These are phyloP conservation scores for Lagenorhynchus albirostris DNA, from an alignment of 2,113 vertebrate genomes.

Conservation along the genomic window DNA sequence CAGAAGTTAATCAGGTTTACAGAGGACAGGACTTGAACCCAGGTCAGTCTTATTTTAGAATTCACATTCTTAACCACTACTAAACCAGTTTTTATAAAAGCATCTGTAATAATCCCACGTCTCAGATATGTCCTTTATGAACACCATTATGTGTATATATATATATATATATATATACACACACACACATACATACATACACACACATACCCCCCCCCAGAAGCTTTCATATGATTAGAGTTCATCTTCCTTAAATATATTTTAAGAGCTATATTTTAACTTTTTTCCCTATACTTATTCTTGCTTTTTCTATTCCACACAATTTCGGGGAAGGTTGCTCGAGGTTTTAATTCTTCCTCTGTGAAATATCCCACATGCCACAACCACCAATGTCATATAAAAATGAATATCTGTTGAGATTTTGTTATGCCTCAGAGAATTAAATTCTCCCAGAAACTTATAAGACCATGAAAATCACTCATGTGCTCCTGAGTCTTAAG, in stretches of 20 bases:
- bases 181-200: not conserved
- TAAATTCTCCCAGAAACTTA: conserved; percentile 48
- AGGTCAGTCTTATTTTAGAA: not conserved
- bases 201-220: not conserved
- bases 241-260: not conserved
- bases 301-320: not conserved
- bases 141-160: not conserved
- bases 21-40: not conserved
- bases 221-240: not conserved
- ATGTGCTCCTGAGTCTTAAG: conserved; percentile 1
- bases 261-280: not conserved
- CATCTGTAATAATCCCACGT: not conserved
- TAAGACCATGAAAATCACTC: conserved; percentile 32
- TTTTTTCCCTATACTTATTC: not conserved
- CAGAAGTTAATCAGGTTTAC: not conserved
- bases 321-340: not conserved
- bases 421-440: conserved; percentile 40
- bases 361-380: not conserved
- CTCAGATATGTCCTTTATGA: not conserved
- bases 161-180: too few species aligned
- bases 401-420: conserved; percentile 3
- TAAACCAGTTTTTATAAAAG: not conserved
- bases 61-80: not conserved
- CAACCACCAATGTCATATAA: not conserved
- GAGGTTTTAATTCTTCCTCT: not conserved